Evolutionary conservation across 2,888 invertebrate genomes (phyloP), one percentile per base, ranked within the genome.

Genomic region (Melanostoma scalare): DNA sequence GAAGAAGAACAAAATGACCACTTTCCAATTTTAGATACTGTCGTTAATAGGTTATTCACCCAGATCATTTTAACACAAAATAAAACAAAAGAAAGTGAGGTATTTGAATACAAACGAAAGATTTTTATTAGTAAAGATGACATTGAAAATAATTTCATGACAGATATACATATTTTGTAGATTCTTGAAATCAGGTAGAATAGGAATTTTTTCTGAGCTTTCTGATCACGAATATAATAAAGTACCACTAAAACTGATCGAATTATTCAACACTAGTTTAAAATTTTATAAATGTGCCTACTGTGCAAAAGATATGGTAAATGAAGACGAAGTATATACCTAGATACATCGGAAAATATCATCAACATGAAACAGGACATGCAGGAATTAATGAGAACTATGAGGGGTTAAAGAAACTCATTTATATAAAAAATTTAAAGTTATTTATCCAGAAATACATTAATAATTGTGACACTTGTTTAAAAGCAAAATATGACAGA

Each of bases 331-430:
- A n/a, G n/a, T n/a, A 30, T 78, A 68, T 31, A n/a, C n/a, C n/a
- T n/a, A 85, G 65, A 40, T 72, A 85, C 44, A 84, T 86, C 3
- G 48, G 56, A n/a, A 63, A 73, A 35, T 85, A 84, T 52, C 85
- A 86, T 38, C 79, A 77, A 20, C 74, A 77, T 46, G 86, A 85
- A 68, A 85, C 79, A 8, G 61, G 81, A 8, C 80, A 85, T 67
- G 74, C 76, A 53, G 79, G 84, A 6, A 84, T 81, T 35, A 82
- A 72, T 30, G 67, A 79, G 65, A 85, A 86, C 40, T 77, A 85
- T 52, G 75, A 82, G 60, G 67, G 77, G 6, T 36, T 84, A 3
- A 85, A 72, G 46, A 84, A 42, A 42, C 5, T 20, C 1, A 84
- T 77, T 10, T 84, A 85, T 53, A 69, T 69, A 31, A 72, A 72